These are phyloP conservation scores for Probaryconus sp. DNA, from an alignment of 1,140 invertebrate genomes.

Conservation along the genomic window DNA sequence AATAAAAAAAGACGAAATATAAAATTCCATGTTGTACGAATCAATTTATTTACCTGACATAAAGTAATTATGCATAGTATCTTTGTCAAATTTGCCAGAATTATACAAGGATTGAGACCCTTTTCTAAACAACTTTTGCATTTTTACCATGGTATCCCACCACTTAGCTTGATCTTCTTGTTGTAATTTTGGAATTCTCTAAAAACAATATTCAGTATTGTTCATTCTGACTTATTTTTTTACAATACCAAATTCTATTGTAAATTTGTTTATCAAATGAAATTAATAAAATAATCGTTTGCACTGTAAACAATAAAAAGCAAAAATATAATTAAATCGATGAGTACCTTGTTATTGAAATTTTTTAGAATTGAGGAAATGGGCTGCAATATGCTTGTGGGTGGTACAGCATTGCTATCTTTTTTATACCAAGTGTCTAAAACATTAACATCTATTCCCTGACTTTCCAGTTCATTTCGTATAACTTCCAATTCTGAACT, in stretches of 20 bases:
- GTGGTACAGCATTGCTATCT: constrained; percentile 96
- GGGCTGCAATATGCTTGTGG: constrained; percentile 95
- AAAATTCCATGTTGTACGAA: no score
- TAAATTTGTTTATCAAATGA: not conserved
- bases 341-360: constrained; percentile 98
- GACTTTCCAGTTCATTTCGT: constrained; percentile 86
- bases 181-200: constrained; percentile 95
- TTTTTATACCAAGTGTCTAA: constrained; percentile 98
- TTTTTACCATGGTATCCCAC: constrained; percentile 97
- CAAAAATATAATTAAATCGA: constrained; percentile 7
- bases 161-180: constrained; percentile 97
- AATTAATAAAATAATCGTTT: no score
- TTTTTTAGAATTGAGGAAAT: constrained; percentile 98
- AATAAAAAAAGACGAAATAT: no score
- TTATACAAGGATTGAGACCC: constrained; percentile 91
- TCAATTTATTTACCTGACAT: constrained; percentile 96
- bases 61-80: constrained; percentile 98
- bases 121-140: constrained; percentile 96
- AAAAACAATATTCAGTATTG: no score
- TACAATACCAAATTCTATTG: no score
- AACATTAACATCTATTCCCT: constrained; percentile 89
- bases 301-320: no score
- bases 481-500: constrained; percentile 94
- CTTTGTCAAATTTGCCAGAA: constrained; percentile 91
- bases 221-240: no score